Evolutionary conservation across 2,888 invertebrate species (phyloP), one percentile per base, ranked within the genome.

Genomic region (Heliconius cydno): DNA sequence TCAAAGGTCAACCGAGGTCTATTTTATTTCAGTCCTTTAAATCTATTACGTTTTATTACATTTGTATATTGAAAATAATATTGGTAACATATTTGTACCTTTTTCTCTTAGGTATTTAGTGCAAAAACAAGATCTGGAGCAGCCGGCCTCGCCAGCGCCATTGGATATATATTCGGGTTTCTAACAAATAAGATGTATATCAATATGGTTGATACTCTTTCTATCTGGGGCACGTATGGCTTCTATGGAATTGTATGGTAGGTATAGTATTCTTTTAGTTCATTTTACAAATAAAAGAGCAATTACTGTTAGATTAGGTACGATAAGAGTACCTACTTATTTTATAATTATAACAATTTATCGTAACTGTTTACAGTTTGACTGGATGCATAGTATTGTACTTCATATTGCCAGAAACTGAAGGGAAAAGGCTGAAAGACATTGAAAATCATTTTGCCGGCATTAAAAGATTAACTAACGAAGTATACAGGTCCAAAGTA

Each of bases 331-430:
- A 7, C 34, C 34, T 34, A 34, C 34, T 34, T 34, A 34, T 34
- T 34, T 34, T 34, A 34, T 34, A 46, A 46, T 46, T 46, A 1
- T 66, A 30, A 30, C 15, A 68, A 38, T 38, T 68, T 68, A n/a
- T 68, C 4, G 12, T n/a, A 38, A 38, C 12, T 74, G 77, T 73
- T 92, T 89, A 75, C 90, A 95, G 97, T 85, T 88, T 97, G 7
- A 81, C 95, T 0, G 98, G 97, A 0, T 94, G 96, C n/a, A 81
- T 96, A 6, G 89, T 96, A 13, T 92, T 98, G 57, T 97, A 96
- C 87, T 96, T 96, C 81, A 92, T 96, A 57, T 90, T 98, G 79
- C 98, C 98, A 0, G 98, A 98, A 94, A 98, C 98, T 0, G 98
- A 98, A 89, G 97, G 98, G 0, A 96, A 97, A 86, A 96, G 96